phyloP scores from a whole-genome alignment of 1,140 invertebrate genomes.

The Luehdorfia chinensis region DNA sequence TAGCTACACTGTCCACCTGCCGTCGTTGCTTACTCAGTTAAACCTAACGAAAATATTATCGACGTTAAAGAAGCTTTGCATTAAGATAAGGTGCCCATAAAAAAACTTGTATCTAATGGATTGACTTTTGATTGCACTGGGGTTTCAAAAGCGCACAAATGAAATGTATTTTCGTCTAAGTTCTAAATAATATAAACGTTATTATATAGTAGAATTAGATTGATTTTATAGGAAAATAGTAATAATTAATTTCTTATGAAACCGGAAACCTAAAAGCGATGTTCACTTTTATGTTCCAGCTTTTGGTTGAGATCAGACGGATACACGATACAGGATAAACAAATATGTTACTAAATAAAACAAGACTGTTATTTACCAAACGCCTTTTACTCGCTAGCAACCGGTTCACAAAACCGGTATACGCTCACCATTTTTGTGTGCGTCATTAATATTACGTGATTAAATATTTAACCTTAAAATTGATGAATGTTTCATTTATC shows the following conservation, averaged over 20 bases:
- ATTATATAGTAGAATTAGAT: no score
- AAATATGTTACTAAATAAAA: slow-evolving; percentile 29
- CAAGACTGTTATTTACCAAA: slow-evolving; percentile 27
- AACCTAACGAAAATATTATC: no score
- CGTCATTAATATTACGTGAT: slow-evolving; percentile 48
- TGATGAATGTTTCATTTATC: slow-evolving; percentile 29
- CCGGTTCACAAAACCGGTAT: slow-evolving; percentile 48
- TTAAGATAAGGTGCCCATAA: not conserved
- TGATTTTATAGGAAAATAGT: no score
- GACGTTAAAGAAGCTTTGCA: not conserved
- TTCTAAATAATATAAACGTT: no score
- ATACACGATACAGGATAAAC: no score
- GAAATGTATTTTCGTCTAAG: no score
- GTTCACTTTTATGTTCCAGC: no score
- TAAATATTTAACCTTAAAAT: slow-evolving; percentile 55
- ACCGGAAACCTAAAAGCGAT: no score
- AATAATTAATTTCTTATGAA: no score
- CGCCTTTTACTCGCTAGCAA: slow-evolving; percentile 49
- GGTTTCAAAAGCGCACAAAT: no score
- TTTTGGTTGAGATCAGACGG: no score
- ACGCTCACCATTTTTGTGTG: slow-evolving; percentile 42
- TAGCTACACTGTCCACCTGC: slow-evolving; percentile 40
- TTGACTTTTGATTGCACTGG: no score
- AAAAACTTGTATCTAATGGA: not conserved
- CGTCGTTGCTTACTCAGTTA: slow-evolving; percentile 4